Conservation (phyloP, 2,113 vertebrate genomes). For the Actinemys pallida region DNA sequence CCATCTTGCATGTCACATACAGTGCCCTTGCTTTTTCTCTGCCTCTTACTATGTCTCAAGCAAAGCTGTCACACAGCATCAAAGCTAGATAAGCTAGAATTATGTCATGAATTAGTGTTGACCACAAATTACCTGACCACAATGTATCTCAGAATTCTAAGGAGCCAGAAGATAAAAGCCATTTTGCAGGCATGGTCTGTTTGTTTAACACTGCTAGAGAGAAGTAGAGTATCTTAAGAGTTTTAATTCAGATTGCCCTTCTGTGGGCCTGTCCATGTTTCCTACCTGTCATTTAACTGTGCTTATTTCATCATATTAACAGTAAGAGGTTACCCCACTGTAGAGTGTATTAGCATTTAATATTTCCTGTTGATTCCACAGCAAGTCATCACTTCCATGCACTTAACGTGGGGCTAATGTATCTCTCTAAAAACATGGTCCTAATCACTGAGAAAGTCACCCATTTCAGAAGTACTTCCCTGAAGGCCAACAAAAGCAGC, state of each 20-base stretch:
- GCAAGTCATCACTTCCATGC: neutral
- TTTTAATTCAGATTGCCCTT: neutral
- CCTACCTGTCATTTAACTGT: neutral
- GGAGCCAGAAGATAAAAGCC: neutral
- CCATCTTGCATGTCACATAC: neutral
- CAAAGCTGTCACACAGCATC: slow-evolving; percentile 1
- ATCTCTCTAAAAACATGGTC: neutral
- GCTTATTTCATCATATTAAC: neutral
- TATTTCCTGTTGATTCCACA: slow-evolving; percentile 14
- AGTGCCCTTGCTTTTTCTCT: neutral
- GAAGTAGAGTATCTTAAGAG: neutral
- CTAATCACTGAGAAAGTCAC: neutral
- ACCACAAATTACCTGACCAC: slow-evolving; percentile 1
- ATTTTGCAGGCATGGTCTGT: neutral
- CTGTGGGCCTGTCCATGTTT: neutral
- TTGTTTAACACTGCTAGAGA: neutral
- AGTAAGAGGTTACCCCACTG: neutral
- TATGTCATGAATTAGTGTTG: slow-evolving; percentile 12
- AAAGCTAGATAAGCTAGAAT: neutral
- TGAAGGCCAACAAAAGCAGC: neutral
- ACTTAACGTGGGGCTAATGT: neutral
- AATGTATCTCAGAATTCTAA: neutral
- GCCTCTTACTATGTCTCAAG: neutral
- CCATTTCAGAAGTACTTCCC: neutral
- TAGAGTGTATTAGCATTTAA: neutral